Base-by-base conservation (phyloP, 2,888 invertebrate species). In the Osmoderma eremita region DNA sequence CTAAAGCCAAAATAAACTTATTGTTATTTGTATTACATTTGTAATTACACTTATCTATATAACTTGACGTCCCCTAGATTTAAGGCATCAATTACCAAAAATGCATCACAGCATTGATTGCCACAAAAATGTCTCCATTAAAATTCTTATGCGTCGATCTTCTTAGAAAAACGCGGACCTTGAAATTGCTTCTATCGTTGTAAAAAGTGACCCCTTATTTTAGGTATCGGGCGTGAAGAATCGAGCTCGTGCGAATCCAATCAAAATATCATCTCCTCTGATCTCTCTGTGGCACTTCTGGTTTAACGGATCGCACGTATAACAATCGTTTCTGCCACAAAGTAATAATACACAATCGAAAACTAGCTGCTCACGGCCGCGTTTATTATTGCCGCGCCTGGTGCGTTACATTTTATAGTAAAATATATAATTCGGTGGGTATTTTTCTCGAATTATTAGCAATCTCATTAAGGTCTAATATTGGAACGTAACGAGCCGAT, bases 401-500 rank as follows among this genome's bases (percentile, higher is more conserved):
- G 36, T 30, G 58, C 45, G 58, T 61, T 61, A 61, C 45, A 61
- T 30, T 61, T 61, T 61, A 61, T 61, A 45, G 48, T 61, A 61
- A 61, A 58, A 65, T 58, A 24, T 65, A 56, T 65, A 65, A 56
- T 65, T 49, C 65, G 38, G 48, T 20, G 36, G 49, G 62, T 65
- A 68, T 67, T 70, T 70, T 69, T 67, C 63, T 67, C 64, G 67
- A 70, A 70, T 68, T 63, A 50, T 66, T 54, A 63, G 42, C 68
- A 54, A 68, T 70, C 65, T 68, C 70, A 70, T 70, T 70, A 68
- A 58, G 48, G 58, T 38, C 61, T 70, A 70, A 61, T 67, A 56
- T 56, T 67, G 63, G 30, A 24, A 61, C 30, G 61, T 67, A 70
- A 70, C 69, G 63, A 65, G 41, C 41, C 61, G 63, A 68, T 67